phyloP scores from a whole-genome alignment of 2,888 invertebrate genomes.

The Julus scanicus region DNA sequence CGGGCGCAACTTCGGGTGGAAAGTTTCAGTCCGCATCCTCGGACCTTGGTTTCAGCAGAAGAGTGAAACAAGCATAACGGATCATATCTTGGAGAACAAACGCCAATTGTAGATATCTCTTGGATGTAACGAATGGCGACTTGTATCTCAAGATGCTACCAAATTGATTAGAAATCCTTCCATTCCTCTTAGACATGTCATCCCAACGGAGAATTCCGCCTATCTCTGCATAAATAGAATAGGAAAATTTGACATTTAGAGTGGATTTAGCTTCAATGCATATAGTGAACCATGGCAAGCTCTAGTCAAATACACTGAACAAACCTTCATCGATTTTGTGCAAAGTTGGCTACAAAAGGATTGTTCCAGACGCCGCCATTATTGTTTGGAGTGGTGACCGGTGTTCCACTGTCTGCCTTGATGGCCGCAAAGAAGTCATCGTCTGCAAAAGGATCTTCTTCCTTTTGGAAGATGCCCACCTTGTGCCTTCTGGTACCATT shows the following conservation, averaged over 20 bases:
- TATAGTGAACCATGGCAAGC: neutral
- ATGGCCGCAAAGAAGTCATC: constrained; percentile 75
- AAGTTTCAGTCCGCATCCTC: neutral
- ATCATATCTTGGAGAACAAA: neutral
- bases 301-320: neutral
- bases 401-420: constrained; percentile 41
- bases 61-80: neutral
- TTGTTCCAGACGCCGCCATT: constrained; percentile 32
- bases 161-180: neutral
- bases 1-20: neutral
- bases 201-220: neutral
- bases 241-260: neutral
- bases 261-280: neutral
- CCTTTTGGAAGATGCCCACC: constrained; percentile 78
- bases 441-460: constrained; percentile 88
- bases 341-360: constrained; percentile 45
- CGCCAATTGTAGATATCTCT: neutral
- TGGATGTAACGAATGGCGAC: neutral
- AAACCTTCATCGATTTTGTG: constrained; percentile 48
- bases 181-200: neutral
- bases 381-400: constrained; percentile 6
- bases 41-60: neutral
- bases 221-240: neutral
- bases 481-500: neutral
- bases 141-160: neutral